Conservation (phyloP, 2,888 invertebrate genomes). For the Lycaena phlaeas region DNA sequence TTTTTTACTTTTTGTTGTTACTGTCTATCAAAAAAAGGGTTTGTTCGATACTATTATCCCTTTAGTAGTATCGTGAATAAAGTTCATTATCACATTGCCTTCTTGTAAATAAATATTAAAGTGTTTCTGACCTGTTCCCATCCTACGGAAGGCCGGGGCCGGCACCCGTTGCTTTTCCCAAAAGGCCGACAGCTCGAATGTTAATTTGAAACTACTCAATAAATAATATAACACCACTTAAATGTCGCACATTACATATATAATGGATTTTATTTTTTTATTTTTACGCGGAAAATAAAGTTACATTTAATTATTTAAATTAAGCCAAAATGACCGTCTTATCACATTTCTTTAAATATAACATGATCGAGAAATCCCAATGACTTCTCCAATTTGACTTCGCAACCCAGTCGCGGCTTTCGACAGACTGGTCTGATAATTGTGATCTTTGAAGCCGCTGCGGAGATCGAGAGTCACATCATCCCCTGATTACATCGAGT, state of each 20-base stretch:
- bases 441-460: conserved; percentile 70
- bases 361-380: conserved; percentile 15
- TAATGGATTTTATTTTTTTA: neutral
- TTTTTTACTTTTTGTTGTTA: too few relatives aligned
- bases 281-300: neutral
- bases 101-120: too few relatives aligned
- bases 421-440: conserved; percentile 71
- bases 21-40: too few relatives aligned
- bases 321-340: neutral
- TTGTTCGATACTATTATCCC: too few relatives aligned
- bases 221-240: conserved; percentile 23
- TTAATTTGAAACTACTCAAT: conserved; percentile 21
- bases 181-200: conserved; percentile 66
- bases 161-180: conserved; percentile 76
- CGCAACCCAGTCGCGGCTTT: conserved; percentile 62
- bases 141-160: conserved; percentile 76
- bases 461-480: conserved; percentile 72
- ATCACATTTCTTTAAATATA: neutral
- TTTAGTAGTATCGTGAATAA: too few relatives aligned
- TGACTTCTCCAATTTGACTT: conserved; percentile 57
- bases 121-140: conserved; percentile 84
- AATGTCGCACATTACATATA: conserved; percentile 25
- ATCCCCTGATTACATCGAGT: conserved; percentile 72
- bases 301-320: neutral
- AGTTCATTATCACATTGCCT: too few relatives aligned